Evolutionary conservation across 2,797 vertebrate species (phyloP).

Genomic region (Chloroceryle amazona): DNA sequence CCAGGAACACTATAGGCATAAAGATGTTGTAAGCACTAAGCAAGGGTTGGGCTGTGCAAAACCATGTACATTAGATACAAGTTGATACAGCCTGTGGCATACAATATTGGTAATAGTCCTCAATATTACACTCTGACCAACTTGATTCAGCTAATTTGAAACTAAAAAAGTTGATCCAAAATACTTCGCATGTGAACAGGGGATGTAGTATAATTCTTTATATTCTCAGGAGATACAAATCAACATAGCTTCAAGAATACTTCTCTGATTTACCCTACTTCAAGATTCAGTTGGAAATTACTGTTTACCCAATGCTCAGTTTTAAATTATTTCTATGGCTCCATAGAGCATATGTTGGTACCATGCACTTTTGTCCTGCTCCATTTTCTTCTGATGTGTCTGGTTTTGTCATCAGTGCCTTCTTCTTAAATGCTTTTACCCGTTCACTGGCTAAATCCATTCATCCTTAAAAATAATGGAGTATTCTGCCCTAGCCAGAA

Average conservation of each 20-base stretch:
- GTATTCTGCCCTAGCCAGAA: neutral
- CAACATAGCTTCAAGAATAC: neutral
- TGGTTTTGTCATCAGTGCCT: neutral
- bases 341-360: neutral
- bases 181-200: neutral
- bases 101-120: conserved; percentile 8
- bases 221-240: neutral
- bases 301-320: neutral
- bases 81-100: neutral
- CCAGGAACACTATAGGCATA: neutral
- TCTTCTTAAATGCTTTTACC: neutral
- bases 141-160: neutral
- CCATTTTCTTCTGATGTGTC: neutral
- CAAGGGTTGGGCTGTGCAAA: neutral
- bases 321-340: neutral
- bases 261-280: neutral
- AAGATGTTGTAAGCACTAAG: neutral
- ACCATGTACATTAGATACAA: neutral
- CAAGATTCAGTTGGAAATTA: neutral
- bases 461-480: neutral
- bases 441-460: neutral
- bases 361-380: neutral
- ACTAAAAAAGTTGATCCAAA: neutral
- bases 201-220: neutral
- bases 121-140: conserved; percentile 7